A percentile compares a stretch with the other conserved stretches of the same genome.
Evolutionary conservation across 2,888 invertebrate genomes (phyloP).

Genomic region (Athalia rosae): DNA sequence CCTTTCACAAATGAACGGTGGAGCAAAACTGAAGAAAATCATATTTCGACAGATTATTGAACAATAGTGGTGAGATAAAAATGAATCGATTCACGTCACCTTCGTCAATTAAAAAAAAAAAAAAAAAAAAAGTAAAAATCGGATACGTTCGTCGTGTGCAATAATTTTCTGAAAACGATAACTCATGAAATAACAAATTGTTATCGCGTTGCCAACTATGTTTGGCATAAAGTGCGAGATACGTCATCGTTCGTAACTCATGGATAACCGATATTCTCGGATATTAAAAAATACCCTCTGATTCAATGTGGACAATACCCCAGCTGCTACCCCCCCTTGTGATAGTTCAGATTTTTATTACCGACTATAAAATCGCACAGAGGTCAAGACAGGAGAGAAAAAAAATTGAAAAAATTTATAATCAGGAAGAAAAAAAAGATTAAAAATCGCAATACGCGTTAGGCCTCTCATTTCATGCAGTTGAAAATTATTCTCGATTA

Average conservation of each 20-base stretch:
- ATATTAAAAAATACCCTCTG: slow-evolving; percentile 15
- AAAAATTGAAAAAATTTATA: not conserved
- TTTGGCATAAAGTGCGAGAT: not conserved
- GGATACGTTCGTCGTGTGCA: too few species aligned
- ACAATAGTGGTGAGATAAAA: too few species aligned
- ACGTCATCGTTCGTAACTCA: not conserved
- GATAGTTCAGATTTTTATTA: slow-evolving; percentile 12
- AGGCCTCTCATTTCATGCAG: too few species aligned
- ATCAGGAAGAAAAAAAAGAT: not conserved
- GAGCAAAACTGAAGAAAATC: too few species aligned
- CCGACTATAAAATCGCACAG: not conserved
- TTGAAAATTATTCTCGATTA: too few species aligned
- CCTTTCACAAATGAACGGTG: too few species aligned
- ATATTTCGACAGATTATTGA: too few species aligned
- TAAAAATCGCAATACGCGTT: not conserved
- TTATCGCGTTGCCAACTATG: not conserved
- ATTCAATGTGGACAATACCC: not conserved
- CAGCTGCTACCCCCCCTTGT: not conserved
- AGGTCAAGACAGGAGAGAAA: not conserved
- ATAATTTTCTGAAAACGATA: too few species aligned
- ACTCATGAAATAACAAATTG: too few species aligned
- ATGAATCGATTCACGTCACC: too few species aligned
- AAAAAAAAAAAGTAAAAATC: too few species aligned
- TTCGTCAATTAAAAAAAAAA: too few species aligned
- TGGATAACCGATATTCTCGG: slow-evolving; percentile 5